phyloP scores from a whole-genome alignment of 1,140 invertebrate species.

The Solen grandis region DNA sequence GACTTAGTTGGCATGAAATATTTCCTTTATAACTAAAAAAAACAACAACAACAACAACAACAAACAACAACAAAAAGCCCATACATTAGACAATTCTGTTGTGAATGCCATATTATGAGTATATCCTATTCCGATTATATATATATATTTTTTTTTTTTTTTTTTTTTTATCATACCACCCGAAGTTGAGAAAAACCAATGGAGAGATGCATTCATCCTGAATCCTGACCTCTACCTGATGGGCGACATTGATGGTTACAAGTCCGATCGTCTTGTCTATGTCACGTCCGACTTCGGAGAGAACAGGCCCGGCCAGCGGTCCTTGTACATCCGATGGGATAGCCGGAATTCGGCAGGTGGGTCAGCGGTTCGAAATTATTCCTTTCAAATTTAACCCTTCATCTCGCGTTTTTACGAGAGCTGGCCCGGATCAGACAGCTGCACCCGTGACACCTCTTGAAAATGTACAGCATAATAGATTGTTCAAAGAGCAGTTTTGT shows the following conservation, averaged over 20 bases:
- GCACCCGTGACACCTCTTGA: too few relatives aligned
- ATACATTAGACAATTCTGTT: too few relatives aligned
- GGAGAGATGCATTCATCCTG: constrained; percentile 32
- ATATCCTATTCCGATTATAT: too few relatives aligned
- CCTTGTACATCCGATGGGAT: constrained; percentile 34
- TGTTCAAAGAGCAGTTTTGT: not conserved
- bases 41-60: too few relatives aligned
- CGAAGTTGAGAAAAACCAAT: too few relatives aligned
- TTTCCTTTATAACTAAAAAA: too few relatives aligned
- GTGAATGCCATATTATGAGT: too few relatives aligned
- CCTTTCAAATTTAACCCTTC: not conserved
- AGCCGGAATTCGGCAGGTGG: not conserved
- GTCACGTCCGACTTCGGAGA: constrained; percentile 19
- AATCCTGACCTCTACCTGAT: constrained; percentile 46
- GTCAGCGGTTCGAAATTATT: not conserved
- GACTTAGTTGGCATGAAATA: too few relatives aligned
- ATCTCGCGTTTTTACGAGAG: not conserved
- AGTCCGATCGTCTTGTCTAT: not conserved
- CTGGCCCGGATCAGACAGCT: not conserved
- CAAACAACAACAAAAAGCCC: too few relatives aligned
- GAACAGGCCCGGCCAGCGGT: not conserved
- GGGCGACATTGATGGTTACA: not conserved
- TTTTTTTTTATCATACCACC: too few relatives aligned
- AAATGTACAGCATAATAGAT: too few relatives aligned
- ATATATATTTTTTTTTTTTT: too few relatives aligned